These are phyloP conservation scores for Bubo blakistoni DNA, from an alignment of 2,113 vertebrate species.

Conservation along the genomic window DNA sequence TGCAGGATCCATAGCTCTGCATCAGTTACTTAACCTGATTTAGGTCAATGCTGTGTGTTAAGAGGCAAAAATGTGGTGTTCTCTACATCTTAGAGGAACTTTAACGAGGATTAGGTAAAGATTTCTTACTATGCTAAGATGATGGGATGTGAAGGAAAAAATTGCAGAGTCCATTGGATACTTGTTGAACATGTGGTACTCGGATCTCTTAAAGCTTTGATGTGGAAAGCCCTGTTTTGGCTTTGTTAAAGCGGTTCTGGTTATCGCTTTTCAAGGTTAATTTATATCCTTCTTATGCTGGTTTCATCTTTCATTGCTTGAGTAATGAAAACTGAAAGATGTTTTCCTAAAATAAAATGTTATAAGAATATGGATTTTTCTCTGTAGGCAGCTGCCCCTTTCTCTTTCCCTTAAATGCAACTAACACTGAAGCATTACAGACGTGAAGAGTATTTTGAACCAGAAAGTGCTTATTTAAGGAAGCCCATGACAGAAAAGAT, in stretches of 20 bases:
- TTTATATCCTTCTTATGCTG: background rate
- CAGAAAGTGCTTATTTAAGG: background rate
- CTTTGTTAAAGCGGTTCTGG: background rate
- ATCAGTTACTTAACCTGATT: background rate
- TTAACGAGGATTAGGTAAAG: background rate
- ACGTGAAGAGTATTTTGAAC: background rate
- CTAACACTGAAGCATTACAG: background rate
- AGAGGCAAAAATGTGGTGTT: background rate
- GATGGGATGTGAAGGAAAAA: background rate
- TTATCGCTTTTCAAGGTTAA: background rate
- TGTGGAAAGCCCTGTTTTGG: background rate
- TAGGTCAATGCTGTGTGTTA: background rate
- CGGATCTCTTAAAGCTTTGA: background rate
- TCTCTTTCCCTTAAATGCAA: background rate
- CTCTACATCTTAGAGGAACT: background rate
- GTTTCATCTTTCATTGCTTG: background rate
- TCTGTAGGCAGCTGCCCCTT: background rate
- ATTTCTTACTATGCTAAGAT: background rate
- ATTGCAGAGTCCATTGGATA: background rate
- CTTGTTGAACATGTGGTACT: background rate
- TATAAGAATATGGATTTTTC: accelerated
- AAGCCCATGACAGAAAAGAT: background rate
- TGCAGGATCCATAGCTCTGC: background rate
- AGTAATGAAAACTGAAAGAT: background rate
- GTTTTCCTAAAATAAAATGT: background rate